Conservation (phyloP, 2,888 invertebrate species). For the Leistus spinibarbis region DNA sequence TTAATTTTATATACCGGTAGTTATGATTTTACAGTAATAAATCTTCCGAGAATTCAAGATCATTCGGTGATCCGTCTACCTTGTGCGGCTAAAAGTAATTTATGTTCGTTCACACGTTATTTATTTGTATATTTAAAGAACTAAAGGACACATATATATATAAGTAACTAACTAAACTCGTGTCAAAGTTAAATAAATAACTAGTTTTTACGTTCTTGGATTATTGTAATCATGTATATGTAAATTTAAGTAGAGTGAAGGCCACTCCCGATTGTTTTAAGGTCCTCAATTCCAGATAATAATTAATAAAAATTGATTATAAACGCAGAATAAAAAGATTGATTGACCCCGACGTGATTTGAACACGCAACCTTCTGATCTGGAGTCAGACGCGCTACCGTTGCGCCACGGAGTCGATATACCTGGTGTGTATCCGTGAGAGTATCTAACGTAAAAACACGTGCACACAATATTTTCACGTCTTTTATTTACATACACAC, state of each 20-base stretch:
- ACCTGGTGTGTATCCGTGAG: background rate
- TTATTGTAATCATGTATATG: no score
- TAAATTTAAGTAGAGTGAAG: no score
- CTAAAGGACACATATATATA: background rate
- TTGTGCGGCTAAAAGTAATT: background rate
- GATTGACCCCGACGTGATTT: slow-evolving; percentile 33
- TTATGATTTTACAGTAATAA: background rate
- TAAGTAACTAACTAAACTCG: background rate
- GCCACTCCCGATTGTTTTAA: no score
- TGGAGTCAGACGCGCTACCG: slow-evolving; percentile 98
- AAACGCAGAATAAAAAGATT: background rate
- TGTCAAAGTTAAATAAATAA: background rate
- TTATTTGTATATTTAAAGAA: background rate
- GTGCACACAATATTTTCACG: no score
- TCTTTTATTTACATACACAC: no score
- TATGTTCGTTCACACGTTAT: background rate
- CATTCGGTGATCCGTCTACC: background rate
- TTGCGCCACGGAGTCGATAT: slow-evolving; percentile 88
- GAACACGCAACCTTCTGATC: slow-evolving; percentile 90
- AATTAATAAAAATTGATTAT: no score
- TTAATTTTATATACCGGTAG: no score
- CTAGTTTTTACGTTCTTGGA: background rate
- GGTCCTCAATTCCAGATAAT: no score
- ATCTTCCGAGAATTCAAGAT: background rate
- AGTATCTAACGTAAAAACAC: background rate